Base-by-base conservation (phyloP, 2,888 invertebrate genomes). In the Melieria crassipennis region DNA sequence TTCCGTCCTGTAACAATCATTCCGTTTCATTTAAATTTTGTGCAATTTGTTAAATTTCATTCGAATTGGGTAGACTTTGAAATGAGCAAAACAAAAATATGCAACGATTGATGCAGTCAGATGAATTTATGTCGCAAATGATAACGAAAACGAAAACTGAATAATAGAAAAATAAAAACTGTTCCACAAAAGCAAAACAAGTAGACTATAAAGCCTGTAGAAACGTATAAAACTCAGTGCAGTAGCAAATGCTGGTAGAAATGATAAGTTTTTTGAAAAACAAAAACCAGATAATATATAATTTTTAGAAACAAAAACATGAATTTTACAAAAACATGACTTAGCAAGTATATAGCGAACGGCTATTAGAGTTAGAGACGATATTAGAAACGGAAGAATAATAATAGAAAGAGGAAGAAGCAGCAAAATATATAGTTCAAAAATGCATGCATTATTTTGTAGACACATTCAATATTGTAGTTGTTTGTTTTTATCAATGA, bases 151-250 rank as follows among this genome's bases (percentile, higher is more conserved):
- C 30, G 30, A 30, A 30, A 30, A 30, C 30, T 30, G 30, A 30
- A 30, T 30, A 30, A 30, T 30, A 30, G 30, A 30, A 30, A 30
- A 62, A 46, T n/a, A 43, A 16, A 60, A 11, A 67, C 60, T 52
- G 67, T 67, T 67, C 67, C 67, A 67, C 11, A 60, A 61, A 60
- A 67, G 60, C 45, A 67, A 67, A 50, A 13, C 43, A 30, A 50
- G 67, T 50, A 60, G 60, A 67, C 67, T 67, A 13, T 67, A 67
- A 52, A 5, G 30, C 30, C 50, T 13, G n/a, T 67, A 60, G 67
- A 50, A 52, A 67, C 50, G 42, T 30, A 60, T 60, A 52, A 67
- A 61, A 67, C 60, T 67, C 60, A 60, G 11, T 13, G 48, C 13
- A 58, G 13, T 43, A 11, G 13, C 58, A 60, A 45, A 13, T n/a